These are phyloP conservation scores for Catharus minimus DNA, from an alignment of 2,113 vertebrate genomes.

Conservation along the genomic window DNA sequence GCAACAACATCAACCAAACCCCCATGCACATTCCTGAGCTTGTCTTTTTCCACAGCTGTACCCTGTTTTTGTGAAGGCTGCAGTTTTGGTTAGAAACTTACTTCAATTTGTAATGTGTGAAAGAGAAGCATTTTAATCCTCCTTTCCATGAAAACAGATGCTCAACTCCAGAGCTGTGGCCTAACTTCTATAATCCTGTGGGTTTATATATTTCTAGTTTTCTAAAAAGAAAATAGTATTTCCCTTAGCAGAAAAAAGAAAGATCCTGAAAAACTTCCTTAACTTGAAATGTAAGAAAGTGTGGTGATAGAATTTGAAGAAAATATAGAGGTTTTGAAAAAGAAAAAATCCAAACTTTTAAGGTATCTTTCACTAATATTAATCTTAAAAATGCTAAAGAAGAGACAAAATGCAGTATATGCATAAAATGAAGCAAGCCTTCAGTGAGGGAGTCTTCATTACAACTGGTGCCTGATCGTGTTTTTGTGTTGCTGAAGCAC, in stretches of 20 bases:
- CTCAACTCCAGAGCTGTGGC: not conserved
- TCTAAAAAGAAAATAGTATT: not conserved
- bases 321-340: not conserved
- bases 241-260: not conserved
- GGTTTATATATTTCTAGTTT: not conserved
- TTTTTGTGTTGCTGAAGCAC: not conserved
- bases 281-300: not conserved
- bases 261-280: not conserved
- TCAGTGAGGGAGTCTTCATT: not conserved
- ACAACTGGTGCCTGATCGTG: not conserved
- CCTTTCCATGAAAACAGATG: not conserved
- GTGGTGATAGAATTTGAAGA: not conserved
- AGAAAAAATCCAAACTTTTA: not conserved
- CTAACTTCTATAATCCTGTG: not conserved
- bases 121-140: not conserved
- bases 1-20: not conserved
- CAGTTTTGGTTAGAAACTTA: not conserved
- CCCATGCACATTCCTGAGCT: not conserved
- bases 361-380: not conserved
- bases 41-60: not conserved
- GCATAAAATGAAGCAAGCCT: not conserved
- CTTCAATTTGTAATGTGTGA: not conserved
- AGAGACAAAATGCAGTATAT: not conserved
- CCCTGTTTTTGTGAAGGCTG: not conserved
- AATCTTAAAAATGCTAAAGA: not conserved